Percentiles rank a stretch among this genome's conserved stretches.
Conservation (phyloP, 2,113 vertebrate species). For the Rousettus leschenaultii region DNA sequence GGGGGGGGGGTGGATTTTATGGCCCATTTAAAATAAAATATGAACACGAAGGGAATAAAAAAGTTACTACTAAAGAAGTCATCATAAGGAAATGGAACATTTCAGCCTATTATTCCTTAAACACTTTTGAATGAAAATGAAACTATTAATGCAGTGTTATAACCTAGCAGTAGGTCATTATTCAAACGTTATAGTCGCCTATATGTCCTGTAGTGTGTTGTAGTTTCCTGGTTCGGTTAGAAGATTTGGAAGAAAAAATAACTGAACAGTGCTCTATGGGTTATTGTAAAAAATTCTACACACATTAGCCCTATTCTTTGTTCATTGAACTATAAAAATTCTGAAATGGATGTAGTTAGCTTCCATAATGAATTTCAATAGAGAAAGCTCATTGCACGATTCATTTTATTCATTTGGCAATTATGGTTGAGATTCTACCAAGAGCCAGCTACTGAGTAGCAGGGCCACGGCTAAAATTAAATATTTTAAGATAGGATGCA, state of each 20-base stretch:
- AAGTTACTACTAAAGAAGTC: background rate
- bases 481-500: slow-evolving; percentile 27
- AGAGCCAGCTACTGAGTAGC: background rate
- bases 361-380: slow-evolving; percentile 7
- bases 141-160: background rate
- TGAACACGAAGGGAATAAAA: background rate
- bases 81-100: background rate
- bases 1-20: background rate
- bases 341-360: background rate
- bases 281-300: background rate
- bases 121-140: background rate
- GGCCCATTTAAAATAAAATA: slow-evolving; percentile 22
- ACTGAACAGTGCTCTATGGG: background rate
- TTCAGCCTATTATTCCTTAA: background rate
- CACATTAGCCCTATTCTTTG: background rate
- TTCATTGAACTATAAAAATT: background rate
- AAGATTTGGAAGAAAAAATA: background rate
- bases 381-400: background rate
- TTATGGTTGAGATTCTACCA: background rate
- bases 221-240: background rate
- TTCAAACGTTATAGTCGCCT: background rate
- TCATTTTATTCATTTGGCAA: slow-evolving; percentile 17
- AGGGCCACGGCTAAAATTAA: slow-evolving; percentile 41
- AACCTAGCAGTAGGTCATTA: background rate
- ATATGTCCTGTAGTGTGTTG: background rate